These are phyloP conservation scores for Girardia tigrina DNA, from an alignment of 2,888 invertebrate genomes.

Conservation along the genomic window DNA sequence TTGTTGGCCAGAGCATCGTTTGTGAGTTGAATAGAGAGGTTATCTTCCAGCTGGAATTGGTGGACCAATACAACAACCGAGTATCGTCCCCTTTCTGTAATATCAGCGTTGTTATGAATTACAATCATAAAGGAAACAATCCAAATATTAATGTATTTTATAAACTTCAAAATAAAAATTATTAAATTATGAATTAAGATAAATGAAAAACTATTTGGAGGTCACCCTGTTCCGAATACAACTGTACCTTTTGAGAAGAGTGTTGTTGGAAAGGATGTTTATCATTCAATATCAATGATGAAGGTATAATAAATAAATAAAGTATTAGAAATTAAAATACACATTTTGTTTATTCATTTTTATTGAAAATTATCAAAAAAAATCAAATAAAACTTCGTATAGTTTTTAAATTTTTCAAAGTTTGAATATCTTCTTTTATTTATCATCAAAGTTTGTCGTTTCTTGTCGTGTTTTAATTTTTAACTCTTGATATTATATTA, in stretches of 20 bases:
- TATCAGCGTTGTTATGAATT: background rate
- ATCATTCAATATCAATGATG: background rate
- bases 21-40: background rate
- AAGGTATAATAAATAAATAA: too few species aligned
- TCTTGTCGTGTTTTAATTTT: too few species aligned
- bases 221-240: background rate
- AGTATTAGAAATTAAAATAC: too few species aligned
- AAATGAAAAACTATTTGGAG: constrained; percentile 6
- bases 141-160: background rate
- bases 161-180: background rate
- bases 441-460: too few species aligned
- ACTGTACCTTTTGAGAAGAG: background rate
- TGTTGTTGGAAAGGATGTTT: background rate
- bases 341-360: too few species aligned
- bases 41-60: background rate
- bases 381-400: too few species aligned
- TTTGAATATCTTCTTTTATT: too few species aligned
- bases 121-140: constrained; percentile 11
- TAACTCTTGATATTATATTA: too few species aligned
- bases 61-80: background rate
- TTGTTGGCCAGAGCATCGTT: background rate
- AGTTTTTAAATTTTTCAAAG: too few species aligned
- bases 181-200: background rate
- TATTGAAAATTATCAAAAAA: too few species aligned
- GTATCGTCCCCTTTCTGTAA: background rate